phyloP scores from a whole-genome alignment of 2,797 vertebrate genomes.

The Clarias laeviceps region DNA sequence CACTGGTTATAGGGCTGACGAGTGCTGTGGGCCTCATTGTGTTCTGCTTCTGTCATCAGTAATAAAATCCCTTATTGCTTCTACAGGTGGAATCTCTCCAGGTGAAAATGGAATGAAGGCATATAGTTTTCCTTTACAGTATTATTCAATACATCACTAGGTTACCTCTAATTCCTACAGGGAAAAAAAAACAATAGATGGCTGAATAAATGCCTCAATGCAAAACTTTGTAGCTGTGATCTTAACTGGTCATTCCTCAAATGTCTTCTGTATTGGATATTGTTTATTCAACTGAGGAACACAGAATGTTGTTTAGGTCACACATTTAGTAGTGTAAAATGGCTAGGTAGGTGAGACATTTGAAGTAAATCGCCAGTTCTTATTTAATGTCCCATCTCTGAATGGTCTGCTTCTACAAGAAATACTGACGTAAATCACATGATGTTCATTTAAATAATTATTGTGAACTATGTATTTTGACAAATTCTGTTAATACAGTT shows the following conservation, averaged over 20 bases:
- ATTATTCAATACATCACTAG: not conserved
- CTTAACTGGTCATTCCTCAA: not conserved
- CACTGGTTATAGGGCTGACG: constrained; percentile 81
- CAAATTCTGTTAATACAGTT: not conserved
- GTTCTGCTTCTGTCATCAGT: constrained; percentile 70
- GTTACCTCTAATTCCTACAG: not conserved
- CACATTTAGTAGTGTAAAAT: not conserved
- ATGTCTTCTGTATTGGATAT: not conserved
- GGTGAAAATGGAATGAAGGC: constrained; percentile 71
- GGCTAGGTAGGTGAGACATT: not conserved
- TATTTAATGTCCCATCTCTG: not conserved
- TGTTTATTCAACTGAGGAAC: not conserved
- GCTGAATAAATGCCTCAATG: not conserved
- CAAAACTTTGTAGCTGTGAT: not conserved
- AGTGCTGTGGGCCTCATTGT: constrained; percentile 75
- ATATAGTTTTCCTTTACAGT: constrained; percentile 61
- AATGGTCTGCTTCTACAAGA: not conserved
- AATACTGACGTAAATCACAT: not conserved
- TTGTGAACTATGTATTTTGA: not conserved
- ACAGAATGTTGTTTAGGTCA: not conserved
- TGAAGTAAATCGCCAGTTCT: not conserved
- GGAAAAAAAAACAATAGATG: not conserved
- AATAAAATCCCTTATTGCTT: constrained; percentile 74
- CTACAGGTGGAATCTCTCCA: constrained; percentile 75
- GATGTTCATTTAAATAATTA: not conserved